Evolutionary conservation across 2,888 invertebrate species (phyloP), one percentile per base, ranked within the genome.

Genomic region (Strigamia transsilvanica): DNA sequence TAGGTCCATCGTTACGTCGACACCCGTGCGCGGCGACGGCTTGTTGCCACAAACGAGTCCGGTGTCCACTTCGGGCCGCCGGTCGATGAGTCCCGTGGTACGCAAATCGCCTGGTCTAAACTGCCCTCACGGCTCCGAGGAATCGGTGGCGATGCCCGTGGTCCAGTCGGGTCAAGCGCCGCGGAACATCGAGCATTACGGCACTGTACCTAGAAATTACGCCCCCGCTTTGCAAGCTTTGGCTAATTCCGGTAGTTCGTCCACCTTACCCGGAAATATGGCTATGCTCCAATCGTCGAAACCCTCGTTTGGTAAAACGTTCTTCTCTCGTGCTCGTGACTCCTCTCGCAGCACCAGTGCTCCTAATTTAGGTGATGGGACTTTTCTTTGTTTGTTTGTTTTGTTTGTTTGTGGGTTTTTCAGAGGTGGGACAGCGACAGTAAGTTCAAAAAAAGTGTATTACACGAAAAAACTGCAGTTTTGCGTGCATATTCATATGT

Each of bases 301-400:
- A 34, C 84, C 83, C 82, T 81, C 83, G 87, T 93, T 94, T 90
- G 94, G 95, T 93, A 94, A 90, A 87, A 87, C 88, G 84, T 86
- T 89, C 85, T 86, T 88, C 85, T 73, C 13, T 73, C 86, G 85
- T 84, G 86, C 88, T 85, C 87, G 87, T 85, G 87, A 90, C 89
- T 91, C 90, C 86, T 90, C 90, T 90, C 91, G 90, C 89, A 94
- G 95, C 89, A 93, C 93, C 87, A 96, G 96, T 87, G 95, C 96
- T 88, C 96, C 96, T 87, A 95, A 95, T 90, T 90, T 97, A 95
- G 96, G 96, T 96, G 89, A 89, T 84, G 85, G 86, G 84, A 78
- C 79, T 42, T 81, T 23, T 66, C n/a, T 32, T 79, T 32, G 77
- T 80, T 38, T 2, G 38, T 78, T 56, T 81, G 42, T 83, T 46